Evolutionary conservation across 1,140 invertebrate species (phyloP).

Genomic region (Globodera rostochiensis): DNA sequence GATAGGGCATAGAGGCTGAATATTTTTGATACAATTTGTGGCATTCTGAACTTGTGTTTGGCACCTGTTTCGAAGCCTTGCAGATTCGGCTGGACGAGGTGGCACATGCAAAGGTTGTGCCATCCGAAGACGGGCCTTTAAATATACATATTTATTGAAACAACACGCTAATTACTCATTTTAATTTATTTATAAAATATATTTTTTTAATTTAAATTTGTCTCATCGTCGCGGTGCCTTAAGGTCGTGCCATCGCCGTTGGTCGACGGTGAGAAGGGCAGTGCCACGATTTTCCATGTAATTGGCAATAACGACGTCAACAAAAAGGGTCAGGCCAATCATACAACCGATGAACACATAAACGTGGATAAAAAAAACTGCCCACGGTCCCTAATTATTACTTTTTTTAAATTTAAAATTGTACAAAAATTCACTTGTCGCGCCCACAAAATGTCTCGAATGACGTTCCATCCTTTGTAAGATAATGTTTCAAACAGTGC

Average conservation of each 20-base stretch:
- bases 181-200: too few species aligned
- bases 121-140: constrained; percentile 75
- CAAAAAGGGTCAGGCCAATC: constrained; percentile 97
- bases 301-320: constrained; percentile 95
- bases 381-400: constrained; percentile 45
- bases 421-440: constrained; percentile 71
- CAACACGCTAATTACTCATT: too few species aligned
- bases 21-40: too few species aligned
- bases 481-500: constrained; percentile 97
- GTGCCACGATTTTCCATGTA: constrained; percentile 99
- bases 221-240: constrained; percentile 80
- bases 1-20: constrained; percentile 91
- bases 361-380: constrained; percentile 93
- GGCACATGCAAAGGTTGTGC: constrained; percentile 97
- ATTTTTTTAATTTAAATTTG: neutral
- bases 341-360: constrained; percentile 99
- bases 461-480: constrained; percentile 99
- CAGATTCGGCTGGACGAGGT: constrained; percentile 76
- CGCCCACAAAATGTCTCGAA: constrained; percentile 93
- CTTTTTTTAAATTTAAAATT: neutral
- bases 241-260: constrained; percentile 96
- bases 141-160: neutral
- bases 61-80: constrained; percentile 76
- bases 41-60: neutral
- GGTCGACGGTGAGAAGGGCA: constrained; percentile 94